These are phyloP conservation scores for Cheiracanthium punctorium DNA, from an alignment of 2,888 invertebrate genomes.

Conservation along the genomic window DNA sequence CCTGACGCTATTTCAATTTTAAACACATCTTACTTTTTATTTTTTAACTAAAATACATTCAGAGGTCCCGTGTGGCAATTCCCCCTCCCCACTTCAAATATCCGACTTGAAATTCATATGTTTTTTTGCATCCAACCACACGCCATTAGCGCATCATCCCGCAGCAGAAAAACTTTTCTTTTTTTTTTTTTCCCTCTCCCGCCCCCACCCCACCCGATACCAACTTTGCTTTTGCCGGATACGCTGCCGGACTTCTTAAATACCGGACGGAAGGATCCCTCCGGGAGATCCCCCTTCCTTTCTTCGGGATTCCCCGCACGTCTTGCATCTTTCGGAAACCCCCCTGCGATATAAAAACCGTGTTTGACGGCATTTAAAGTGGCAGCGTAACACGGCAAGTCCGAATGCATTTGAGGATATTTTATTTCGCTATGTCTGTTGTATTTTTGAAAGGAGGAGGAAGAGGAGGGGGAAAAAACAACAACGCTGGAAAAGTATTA, in stretches of 20 bases:
- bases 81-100: background rate
- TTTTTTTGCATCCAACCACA: conserved; percentile 16
- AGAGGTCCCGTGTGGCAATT: background rate
- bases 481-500: conserved; percentile 3
- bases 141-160: conserved; percentile 15
- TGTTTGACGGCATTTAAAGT: conserved; percentile 70
- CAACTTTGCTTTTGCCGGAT: conserved; percentile 14
- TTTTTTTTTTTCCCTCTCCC: too few species aligned
- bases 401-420: conserved; percentile 7
- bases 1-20: background rate
- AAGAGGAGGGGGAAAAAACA: too few species aligned
- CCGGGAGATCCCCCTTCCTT: conserved; percentile 48
- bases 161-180: too few species aligned
- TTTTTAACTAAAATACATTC: conserved; percentile 10
- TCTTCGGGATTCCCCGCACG: conserved; percentile 59
- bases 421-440: background rate
- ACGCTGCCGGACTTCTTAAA: conserved; percentile 59
- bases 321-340: conserved; percentile 47
- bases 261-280: conserved; percentile 51
- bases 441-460: background rate
- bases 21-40: conserved; percentile 1
- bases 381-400: conserved; percentile 29
- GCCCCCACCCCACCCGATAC: conserved; percentile 8
- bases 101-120: conserved; percentile 27
- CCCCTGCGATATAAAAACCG: conserved; percentile 64